These are phyloP conservation scores for Oostethus manadensis DNA, from an alignment of 2,113 vertebrate genomes.

Conservation along the genomic window DNA sequence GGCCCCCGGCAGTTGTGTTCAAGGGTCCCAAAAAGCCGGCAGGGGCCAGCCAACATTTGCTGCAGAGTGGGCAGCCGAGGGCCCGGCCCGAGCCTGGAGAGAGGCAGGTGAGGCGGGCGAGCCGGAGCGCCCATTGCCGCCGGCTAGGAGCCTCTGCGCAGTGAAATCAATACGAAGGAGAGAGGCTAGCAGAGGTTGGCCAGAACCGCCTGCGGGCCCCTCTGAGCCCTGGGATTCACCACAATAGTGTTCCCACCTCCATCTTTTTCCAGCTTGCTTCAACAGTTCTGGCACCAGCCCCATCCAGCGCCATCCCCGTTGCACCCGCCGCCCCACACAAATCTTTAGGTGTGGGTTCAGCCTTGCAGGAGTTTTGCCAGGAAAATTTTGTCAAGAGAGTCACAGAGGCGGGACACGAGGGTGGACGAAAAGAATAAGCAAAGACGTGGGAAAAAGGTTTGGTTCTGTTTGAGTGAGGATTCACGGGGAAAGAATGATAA, in stretches of 20 bases:
- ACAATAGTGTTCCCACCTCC: slow-evolving; percentile 57
- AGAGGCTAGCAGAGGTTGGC: slow-evolving; percentile 75
- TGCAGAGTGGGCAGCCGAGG: slow-evolving; percentile 65
- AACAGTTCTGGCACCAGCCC: slow-evolving; percentile 62
- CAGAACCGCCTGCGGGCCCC: slow-evolving; percentile 68
- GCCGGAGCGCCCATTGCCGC: slow-evolving; percentile 66
- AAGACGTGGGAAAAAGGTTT: too few species aligned
- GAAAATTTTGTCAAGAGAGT: slow-evolving; percentile 71
- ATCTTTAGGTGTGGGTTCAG: slow-evolving; percentile 70
- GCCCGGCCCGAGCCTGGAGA: slow-evolving; percentile 66
- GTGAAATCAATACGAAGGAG: slow-evolving; percentile 76
- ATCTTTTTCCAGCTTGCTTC: slow-evolving; percentile 53
- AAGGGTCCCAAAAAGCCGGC: slow-evolving; percentile 60
- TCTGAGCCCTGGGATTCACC: slow-evolving; percentile 66
- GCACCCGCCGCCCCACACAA: slow-evolving; percentile 50
- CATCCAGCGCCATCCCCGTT: slow-evolving; percentile 60
- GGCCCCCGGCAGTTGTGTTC: slow-evolving; percentile 50
- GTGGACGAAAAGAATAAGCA: slow-evolving; percentile 2
- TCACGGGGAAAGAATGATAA: slow-evolving; percentile 34
- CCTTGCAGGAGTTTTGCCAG: slow-evolving; percentile 57
- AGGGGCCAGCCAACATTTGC: slow-evolving; percentile 61
- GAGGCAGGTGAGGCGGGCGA: slow-evolving; percentile 68
- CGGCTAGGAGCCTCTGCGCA: slow-evolving; percentile 69
- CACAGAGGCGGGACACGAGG: slow-evolving; percentile 44
- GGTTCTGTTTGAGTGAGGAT: slow-evolving; percentile 52